Evolutionary conservation across 2,113 vertebrate species (phyloP).

Genomic region (Coregonus clupeaformis): DNA sequence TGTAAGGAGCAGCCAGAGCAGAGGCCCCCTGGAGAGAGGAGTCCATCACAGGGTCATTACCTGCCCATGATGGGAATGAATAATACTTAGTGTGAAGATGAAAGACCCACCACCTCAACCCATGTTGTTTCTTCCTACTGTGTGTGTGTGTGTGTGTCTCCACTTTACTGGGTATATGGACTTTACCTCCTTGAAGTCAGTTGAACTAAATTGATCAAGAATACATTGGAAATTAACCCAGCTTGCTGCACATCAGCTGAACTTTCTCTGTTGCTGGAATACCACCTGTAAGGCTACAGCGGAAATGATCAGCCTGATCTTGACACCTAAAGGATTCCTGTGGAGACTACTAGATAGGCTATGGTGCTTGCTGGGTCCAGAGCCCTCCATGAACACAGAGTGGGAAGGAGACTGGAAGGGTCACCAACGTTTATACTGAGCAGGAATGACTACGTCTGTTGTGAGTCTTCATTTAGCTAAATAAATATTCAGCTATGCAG

Average conservation of each 20-base stretch:
- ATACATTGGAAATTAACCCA: neutral
- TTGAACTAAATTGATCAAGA: too few relatives aligned
- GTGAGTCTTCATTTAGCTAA: too few relatives aligned
- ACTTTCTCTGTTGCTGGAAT: conserved; percentile 40
- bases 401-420: too few relatives aligned
- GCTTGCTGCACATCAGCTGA: conserved; percentile 4
- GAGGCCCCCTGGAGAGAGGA: conserved; percentile 14
- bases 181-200: too few relatives aligned
- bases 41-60: conserved; percentile 11
- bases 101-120: conserved; percentile 4
- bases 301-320: conserved; percentile 43
- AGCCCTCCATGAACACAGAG: conserved; percentile 4
- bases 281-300: conserved; percentile 50
- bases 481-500: too few relatives aligned
- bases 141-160: neutral
- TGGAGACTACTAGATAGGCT: conserved; percentile 39
- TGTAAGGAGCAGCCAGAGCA: conserved; percentile 15
- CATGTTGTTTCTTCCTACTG: neutral
- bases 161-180: too few relatives aligned
- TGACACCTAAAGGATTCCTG: conserved; percentile 50
- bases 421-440: too few relatives aligned
- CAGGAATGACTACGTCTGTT: too few relatives aligned
- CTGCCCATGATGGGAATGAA: conserved; percentile 24
- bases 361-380: conserved; percentile 36
- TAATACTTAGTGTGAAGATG: conserved; percentile 16